Evolutionary conservation across 2,888 invertebrate genomes (phyloP), one percentile per base, ranked within the genome.

Genomic region (Platycheirus rosarum): DNA sequence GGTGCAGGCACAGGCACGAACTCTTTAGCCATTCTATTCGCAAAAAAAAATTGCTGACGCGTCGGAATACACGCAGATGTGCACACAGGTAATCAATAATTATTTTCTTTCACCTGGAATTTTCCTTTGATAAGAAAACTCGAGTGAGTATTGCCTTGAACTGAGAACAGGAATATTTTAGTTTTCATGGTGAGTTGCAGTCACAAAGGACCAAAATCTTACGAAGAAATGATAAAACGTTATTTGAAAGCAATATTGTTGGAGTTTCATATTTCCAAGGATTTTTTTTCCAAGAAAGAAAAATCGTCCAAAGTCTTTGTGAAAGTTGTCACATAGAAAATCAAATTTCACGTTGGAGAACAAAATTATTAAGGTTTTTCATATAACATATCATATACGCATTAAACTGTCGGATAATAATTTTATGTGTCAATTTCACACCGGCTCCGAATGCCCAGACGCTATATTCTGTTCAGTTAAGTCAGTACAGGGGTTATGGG

Each of bases 81-180:
- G 40, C 29, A 13, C 40, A 14, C 14, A 26, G 18, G 29, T 6
- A 60, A 44, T 60, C 60, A 44, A 60, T 60, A 60, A 14, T 32
- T 16, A 29, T 18, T n/a, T 18, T 16, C 42, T 42, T 55, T 14
- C 14, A 57, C 57, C 57, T 40, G 57, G 23, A 55, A 40, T 57
- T 57, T 40, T 40, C 4, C 9, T 40, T 57, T 57, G 23, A 40
- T 57, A 40, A 57, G 8, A 26, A 26, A 26, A 26, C 20, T 57
- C 40, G n/a, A n/a, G n/a, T n/a, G n/a, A n/a, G n/a, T 40, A 32
- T 62, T 26, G 18, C 62, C 62, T 62, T 62, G 62, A 62, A 62
- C 44, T 46, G 9, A 29, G 18, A 46, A 18, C 29, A 32, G 62
- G 6, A 46, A 9, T 18, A n/a, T 1, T 62, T 7, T 11, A 26